phyloP scores from a whole-genome alignment of 2,113 vertebrate species.

The Cyphomyrus discorhynchus region DNA sequence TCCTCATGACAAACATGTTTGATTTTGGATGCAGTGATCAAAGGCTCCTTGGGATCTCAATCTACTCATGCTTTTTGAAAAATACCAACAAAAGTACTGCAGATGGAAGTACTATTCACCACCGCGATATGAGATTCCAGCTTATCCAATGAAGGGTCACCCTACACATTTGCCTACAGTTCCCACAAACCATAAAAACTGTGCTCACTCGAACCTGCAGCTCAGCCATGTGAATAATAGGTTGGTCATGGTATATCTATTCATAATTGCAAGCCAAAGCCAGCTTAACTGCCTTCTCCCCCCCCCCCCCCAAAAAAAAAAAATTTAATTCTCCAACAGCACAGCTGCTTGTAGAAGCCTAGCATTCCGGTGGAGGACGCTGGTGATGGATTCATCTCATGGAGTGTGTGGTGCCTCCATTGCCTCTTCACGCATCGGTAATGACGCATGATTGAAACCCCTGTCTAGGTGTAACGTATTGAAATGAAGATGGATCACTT shows the following conservation, averaged over 20 bases:
- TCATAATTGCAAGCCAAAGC: slow-evolving; percentile 10
- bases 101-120: not conserved
- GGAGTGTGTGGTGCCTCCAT: not conserved
- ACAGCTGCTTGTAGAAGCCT: not conserved
- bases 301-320: not conserved
- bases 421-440: slow-evolving; percentile 14
- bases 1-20: not conserved
- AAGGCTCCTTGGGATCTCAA: not conserved
- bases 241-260: not conserved
- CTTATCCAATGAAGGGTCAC: not conserved
- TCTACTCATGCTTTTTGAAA: not conserved
- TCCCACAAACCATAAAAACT: not conserved
- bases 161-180: not conserved
- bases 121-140: not conserved
- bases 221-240: slow-evolving; percentile 7
- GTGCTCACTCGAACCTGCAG: not conserved
- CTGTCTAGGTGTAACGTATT: slow-evolving; percentile 15
- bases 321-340: not conserved
- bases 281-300: not conserved
- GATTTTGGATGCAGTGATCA: not conserved
- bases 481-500: slow-evolving; percentile 23
- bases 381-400: slow-evolving; percentile 13
- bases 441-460: slow-evolving; percentile 24
- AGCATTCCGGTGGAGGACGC: not conserved
- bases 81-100: not conserved